Evolutionary conservation across 2,797 vertebrate genomes (phyloP).

Genomic region (Poeciliopsis turneri): DNA sequence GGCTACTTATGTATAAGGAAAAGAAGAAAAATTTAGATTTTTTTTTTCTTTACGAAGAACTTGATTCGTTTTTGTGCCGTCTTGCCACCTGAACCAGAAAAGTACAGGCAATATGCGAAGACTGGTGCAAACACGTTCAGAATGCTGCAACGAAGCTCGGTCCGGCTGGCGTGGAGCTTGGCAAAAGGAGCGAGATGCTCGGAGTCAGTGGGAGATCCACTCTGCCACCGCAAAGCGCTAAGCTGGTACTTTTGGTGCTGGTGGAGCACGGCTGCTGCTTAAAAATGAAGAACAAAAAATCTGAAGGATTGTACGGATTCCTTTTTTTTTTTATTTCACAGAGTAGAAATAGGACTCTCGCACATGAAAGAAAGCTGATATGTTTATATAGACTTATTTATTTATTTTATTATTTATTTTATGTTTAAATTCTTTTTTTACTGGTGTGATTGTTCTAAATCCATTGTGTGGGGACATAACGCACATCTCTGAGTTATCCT

Average conservation of each 20-base stretch:
- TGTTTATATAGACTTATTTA: background rate
- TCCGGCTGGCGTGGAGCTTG: constrained; percentile 19
- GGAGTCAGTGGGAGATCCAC: constrained; percentile 57
- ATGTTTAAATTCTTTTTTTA: constrained; percentile 8
- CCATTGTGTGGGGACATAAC: constrained; percentile 17
- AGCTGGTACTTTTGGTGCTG: constrained; percentile 22
- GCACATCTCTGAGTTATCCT: constrained; percentile 51
- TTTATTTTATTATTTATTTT: background rate
- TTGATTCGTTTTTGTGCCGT: constrained; percentile 14
- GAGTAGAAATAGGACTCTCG: constrained; percentile 26
- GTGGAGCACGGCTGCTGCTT: constrained; percentile 18
- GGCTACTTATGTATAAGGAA: background rate
- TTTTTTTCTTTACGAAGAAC: background rate
- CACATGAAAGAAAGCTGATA: background rate
- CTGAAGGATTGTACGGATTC: constrained; percentile 15
- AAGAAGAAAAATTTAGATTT: background rate
- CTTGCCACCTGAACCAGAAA: constrained; percentile 1
- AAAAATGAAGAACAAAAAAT: constrained; percentile 2
- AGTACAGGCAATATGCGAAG: background rate
- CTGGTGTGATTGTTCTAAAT: background rate
- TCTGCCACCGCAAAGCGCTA: constrained; percentile 44
- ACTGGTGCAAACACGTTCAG: constrained; percentile 32
- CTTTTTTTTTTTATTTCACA: background rate
- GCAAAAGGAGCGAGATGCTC: constrained; percentile 29
- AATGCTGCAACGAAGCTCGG: constrained; percentile 44